Base-by-base conservation (phyloP, 2,797 vertebrate genomes). In the Helicolenus hilgendorfi region DNA sequence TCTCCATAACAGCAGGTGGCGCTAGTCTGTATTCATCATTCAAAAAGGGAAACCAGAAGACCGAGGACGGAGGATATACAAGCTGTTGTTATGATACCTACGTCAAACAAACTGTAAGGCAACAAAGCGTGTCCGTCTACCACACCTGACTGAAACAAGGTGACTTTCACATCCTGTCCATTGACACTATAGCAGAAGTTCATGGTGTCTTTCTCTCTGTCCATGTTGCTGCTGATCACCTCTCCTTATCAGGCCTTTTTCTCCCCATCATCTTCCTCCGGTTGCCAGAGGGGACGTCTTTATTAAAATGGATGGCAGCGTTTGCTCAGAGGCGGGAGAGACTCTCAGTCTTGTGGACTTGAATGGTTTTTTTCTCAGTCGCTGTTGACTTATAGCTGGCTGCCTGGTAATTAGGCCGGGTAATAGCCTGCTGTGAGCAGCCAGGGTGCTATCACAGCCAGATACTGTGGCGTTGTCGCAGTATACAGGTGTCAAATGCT, bases 371-470 rank as follows among this genome's bases (percentile, higher is more conserved):
- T 90, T 95, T 90, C 88, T 83, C 84, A 76, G 84, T 31, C 72
- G 45, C 88, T 95, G 93, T 88, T 96, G 96, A 96, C 94, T 96
- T 93, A 94, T 92, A 91, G 92, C 86, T 72, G 86, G 71, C 89
- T 93, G 91, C 87, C 89, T 93, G 81, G 88, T 97, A 97, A 96
- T 96, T 95, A 96, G 91, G 76, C 75, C 73, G 84, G 90, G 80
- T 95, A 95, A 94, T 92, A 93, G 95, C 82, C 79, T 89, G 77
- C 94, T 94, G 88, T 76, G 89, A 94, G 87, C 70, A 33, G 84
- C 83, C 58, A 35, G 73, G 69, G 88, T 68, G 79, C 87, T 72
- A 81, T 89, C 81, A 82, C 45, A 87, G 84, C 2, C 64, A 53
- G 72, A 63, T 20, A 78, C 36, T 74, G 45, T 36, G 26, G 68